phyloP scores from a whole-genome alignment of 2,113 vertebrate genomes.

The Cyprichromis sp. region DNA sequence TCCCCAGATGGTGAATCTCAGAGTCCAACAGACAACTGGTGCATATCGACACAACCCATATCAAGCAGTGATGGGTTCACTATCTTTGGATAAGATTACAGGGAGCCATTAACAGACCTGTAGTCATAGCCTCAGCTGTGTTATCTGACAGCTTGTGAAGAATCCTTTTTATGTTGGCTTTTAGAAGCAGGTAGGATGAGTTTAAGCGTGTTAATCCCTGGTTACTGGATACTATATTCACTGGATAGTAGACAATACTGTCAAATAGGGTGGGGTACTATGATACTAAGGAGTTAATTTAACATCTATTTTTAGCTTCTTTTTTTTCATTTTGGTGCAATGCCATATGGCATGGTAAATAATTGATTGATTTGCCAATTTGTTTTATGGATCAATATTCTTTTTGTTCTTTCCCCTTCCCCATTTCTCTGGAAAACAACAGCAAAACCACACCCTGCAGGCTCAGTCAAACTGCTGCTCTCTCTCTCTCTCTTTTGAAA shows the following conservation, averaged over 20 bases:
- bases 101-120: not conserved
- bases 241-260: not conserved
- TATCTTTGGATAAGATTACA: not conserved
- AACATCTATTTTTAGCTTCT: not conserved
- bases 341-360: slow-evolving; percentile 6
- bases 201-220: not conserved
- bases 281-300: not conserved
- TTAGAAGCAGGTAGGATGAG: not conserved
- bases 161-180: not conserved
- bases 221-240: not conserved
- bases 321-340: not conserved
- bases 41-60: not conserved
- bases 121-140: not conserved
- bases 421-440: not conserved
- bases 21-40: not conserved
- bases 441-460: not conserved
- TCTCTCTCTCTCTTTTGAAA: not conserved
- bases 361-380: not conserved
- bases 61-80: not conserved
- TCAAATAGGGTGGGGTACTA: not conserved
- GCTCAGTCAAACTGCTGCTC: not conserved
- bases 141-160: not conserved
- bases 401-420: not conserved
- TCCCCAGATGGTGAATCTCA: not conserved
- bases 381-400: not conserved